Evolutionary conservation across 2,113 vertebrate species (phyloP), one percentile per base, ranked within the genome.

Genomic region (Pituophis catenifer): DNA sequence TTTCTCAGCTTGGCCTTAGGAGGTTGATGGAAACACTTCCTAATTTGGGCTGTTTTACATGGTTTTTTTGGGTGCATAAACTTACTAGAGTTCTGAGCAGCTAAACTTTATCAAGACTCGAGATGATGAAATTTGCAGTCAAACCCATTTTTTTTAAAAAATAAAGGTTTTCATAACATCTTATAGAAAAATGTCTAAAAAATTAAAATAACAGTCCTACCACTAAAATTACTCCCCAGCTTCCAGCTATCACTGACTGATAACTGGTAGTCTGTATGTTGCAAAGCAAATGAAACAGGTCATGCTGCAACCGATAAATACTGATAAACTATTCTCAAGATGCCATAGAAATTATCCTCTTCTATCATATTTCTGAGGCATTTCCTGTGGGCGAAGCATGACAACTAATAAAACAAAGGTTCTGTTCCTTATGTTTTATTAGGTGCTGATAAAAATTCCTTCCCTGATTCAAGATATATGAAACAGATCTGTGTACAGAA

Each of bases 401-500:
- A 55, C 62, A 93, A 93, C 54, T 93, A 59, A 91, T 91, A 94
- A 94, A 91, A 91, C 70, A 59, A 91, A 89, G 70, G n/a, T 89
- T 91, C 44, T 93, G 87, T 59, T 93, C 29, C 86, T 86, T 58
- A 57, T 85, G n/a, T 93, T 93, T 93, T 93, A 91, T 89, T 89
- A 89, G 62, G 70, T 89, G 70, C 87, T 86, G 87, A 86, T 91
- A 94, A 91, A 93, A 86, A 92, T 91, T 93, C 92, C 89, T 90
- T 93, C 33, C 89, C 90, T 54, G 90, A 92, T 89, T 89, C 54
- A 89, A 94, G 87, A 50, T 65, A 89, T 86, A 62, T 55, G n/a
- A 88, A 91, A 58, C 85, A 33, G 87, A 94, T 86, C 55, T 92
- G 11, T 65, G 48, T 65, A 24, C n/a, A 86, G 70, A 86, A 89